Conservation (phyloP, 2,113 vertebrate species). For the Mola mola region DNA sequence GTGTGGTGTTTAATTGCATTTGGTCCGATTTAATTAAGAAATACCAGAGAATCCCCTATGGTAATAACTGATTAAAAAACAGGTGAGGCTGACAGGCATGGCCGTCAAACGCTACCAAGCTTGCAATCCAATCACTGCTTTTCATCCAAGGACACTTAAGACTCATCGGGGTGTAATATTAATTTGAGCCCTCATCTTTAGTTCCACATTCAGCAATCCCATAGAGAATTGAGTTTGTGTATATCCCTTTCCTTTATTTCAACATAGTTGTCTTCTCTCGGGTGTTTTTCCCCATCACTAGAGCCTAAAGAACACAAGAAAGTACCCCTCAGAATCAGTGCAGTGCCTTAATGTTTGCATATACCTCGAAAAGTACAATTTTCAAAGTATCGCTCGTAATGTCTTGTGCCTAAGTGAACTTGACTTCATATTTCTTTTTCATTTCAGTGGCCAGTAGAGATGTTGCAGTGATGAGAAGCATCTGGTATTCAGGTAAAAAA, state of each 20-base stretch:
- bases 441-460: constrained; percentile 66
- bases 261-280: constrained; percentile 9
- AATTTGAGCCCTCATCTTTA: constrained; percentile 68
- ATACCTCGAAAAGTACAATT: constrained; percentile 22
- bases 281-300: constrained; percentile 2
- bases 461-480: constrained; percentile 5
- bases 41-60: constrained; percentile 75
- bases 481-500: constrained; percentile 32
- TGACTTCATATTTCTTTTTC: constrained; percentile 24
- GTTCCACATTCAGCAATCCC: constrained; percentile 49
- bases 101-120: constrained; percentile 78
- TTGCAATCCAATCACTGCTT: constrained; percentile 78
- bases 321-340: neutral
- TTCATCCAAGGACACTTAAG: constrained; percentile 78
- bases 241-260: constrained; percentile 10
- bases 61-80: constrained; percentile 81
- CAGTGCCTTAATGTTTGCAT: constrained; percentile 19
- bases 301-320: constrained; percentile 4
- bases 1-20: constrained; percentile 79
- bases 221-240: constrained; percentile 34
- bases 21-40: constrained; percentile 80
- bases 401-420: constrained; percentile 26
- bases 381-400: constrained; percentile 35
- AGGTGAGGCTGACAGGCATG: constrained; percentile 76
- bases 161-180: constrained; percentile 74